Base-by-base conservation (phyloP, 2,888 invertebrate genomes). In the Cheilosia vernalis region DNA sequence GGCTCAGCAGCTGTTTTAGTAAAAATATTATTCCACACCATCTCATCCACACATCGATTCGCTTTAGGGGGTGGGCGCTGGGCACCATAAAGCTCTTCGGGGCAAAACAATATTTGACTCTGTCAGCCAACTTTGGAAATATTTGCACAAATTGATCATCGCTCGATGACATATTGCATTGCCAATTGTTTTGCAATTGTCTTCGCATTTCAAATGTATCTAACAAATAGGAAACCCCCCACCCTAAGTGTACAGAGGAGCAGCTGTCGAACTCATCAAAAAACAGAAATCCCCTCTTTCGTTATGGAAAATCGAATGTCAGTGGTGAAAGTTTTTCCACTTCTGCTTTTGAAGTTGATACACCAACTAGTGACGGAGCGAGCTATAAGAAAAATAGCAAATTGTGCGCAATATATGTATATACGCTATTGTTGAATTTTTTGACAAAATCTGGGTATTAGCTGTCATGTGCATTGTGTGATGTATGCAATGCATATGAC, bases 101-200 rank as follows among this genome's bases (percentile, higher is more conserved):
- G 74, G 53, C 55, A 85, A 70, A 81, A 60, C 15, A n/a, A 7
- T 55, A 85, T 47, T 85, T 85, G 66, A 80, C 80, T 81, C 61
- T 67, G 85, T 81, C 85, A 81, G 60, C 56, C 56, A 61, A 56
- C 56, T 85, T 58, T 66, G 67, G 56, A 67, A 85, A 81, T 85
- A 85, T 85, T 85, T 85, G 85, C 80, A 80, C 85, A 80, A 85
- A 85, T 81, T 80, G 85, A 85, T 85, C 85, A 85, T 80, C 80
- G 76, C 63, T 77, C 70, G 80, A 72, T 85, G 85, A 80, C 85
- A 85, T 80, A 80, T 80, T 80, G 80, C 85, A 76, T 56, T 76
- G 60, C 56, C 76, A 81, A 85, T 85, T 85, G 85, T 80, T 85
- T 85, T 76, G 85, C 85, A 85, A 76, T 85, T 81, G 85, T 76